These are phyloP conservation scores for Semicossyphus pulcher DNA, from an alignment of 2,113 vertebrate species.

Conservation along the genomic window DNA sequence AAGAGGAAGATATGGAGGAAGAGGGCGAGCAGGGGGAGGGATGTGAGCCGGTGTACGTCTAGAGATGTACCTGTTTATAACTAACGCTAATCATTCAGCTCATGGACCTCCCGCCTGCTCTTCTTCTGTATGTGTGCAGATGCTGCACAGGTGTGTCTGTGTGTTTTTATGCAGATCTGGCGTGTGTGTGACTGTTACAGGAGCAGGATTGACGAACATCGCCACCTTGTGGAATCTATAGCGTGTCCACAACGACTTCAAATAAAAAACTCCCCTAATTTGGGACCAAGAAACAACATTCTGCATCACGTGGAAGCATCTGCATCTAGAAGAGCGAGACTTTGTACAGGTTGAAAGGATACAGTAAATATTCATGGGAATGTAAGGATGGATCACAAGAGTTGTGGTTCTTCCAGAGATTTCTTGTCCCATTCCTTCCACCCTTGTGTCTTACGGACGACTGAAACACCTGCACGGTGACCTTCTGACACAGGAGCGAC, in stretches of 20 bases:
- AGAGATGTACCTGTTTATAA: conserved; percentile 53
- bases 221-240: conserved; percentile 58
- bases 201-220: conserved; percentile 49
- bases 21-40: conserved; percentile 86
- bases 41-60: conserved; percentile 98
- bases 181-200: conserved; percentile 39
- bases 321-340: neutral
- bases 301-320: neutral
- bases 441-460: conserved; percentile 63
- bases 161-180: conserved; percentile 19
- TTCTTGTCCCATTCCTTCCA: conserved; percentile 72
- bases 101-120: conserved; percentile 21
- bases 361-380: conserved; percentile 4
- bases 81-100: conserved; percentile 11
- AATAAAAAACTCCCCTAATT: conserved; percentile 55
- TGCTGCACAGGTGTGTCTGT: conserved; percentile 12
- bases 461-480: conserved; percentile 45
- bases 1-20: conserved; percentile 72
- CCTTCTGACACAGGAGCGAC: conserved; percentile 35
- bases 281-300: conserved; percentile 76
- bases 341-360: conserved; percentile 5
- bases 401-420: conserved; percentile 27
- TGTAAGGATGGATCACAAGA: conserved; percentile 14
- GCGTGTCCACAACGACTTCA: conserved; percentile 29
- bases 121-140: conserved; percentile 20